Evolutionary conservation across 2,113 vertebrate genomes (phyloP), one percentile per base, ranked within the genome.

Genomic region (Mohoua ochrocephala): DNA sequence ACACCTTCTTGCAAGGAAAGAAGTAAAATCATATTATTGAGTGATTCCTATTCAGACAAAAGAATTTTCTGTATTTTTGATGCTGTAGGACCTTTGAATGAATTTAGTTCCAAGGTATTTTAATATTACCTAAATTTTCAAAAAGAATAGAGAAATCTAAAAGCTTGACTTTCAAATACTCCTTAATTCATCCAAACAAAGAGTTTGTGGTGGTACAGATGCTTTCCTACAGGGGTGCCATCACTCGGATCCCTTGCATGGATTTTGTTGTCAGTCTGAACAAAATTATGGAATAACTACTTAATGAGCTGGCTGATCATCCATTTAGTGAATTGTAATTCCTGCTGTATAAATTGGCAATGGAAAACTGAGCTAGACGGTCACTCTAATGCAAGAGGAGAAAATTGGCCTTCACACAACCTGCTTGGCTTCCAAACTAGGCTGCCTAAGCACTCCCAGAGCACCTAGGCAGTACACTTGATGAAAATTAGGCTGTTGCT

Each of bases 271-370:
- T 74, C 78, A 94, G 54, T 49, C n/a, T 96, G 59, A 91, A 71
- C 57, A 80, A 95, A 91, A 96, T 89, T 80, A 45, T 75, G 70
- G 84, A 93, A 80, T 63, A 89, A 95, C 57, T 80, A 49, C 67
- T 93, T 86, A 93, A 89, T 78, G 81, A 94, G 78, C 59, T 92
- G 68, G 37, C 56, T 79, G 84, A 70, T 93, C 77, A 82, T 91
- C 47, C 67, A 83, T 91, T 91, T 69, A 77, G 52, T 89, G 45
- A 94, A 93, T 31, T 87, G n/a, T 73, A 84, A 87, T 87, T 87
- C 65, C 95, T 87, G 30, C 67, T 89, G 30, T 87, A 91, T 87
- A 44, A 94, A 93, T 44, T 97, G 95, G 87, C 78, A 70, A 60
- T 20, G 41, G 76, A 91, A 88, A 96, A 84, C 35, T 44, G 75